A percentile compares a stretch with the other conserved stretches of the same genome.
These are phyloP conservation scores for Pristionchus mayeri DNA, from an alignment of 2,888 invertebrate species.

Conservation along the genomic window DNA sequence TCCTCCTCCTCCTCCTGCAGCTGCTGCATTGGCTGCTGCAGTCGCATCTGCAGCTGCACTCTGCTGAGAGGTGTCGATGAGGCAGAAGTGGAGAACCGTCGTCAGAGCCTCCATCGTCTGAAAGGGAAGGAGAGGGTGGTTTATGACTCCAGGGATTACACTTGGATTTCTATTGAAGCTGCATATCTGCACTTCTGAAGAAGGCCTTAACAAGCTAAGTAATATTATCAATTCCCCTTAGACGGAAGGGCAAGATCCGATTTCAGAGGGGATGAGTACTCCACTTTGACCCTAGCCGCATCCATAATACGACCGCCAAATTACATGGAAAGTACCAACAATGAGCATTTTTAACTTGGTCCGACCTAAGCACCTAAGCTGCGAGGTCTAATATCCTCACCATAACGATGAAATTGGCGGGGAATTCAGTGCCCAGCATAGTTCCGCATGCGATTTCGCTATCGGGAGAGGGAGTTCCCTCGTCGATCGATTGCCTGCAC, in stretches of 20 bases:
- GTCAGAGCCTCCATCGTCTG: constrained; percentile 71
- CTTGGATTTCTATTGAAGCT: no score
- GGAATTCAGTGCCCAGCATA: constrained; percentile 57
- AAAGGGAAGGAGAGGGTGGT: not conserved
- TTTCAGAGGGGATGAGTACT: no score
- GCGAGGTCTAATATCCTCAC: no score
- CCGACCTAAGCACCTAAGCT: no score
- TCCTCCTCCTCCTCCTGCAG: not conserved
- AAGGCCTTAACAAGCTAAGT: no score
- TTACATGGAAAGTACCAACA: no score
- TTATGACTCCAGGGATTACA: not conserved
- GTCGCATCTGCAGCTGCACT: not conserved
- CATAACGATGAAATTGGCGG: constrained; percentile 70
- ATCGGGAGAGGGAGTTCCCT: constrained; percentile 47
- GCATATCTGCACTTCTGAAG: no score
- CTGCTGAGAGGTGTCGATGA: constrained; percentile 61
- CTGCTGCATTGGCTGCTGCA: not conserved
- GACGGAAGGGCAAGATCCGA: constrained; percentile 7
- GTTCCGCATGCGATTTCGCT: constrained; percentile 38
- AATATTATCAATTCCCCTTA: no score
- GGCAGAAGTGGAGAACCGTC: constrained; percentile 74
- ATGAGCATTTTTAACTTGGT: no score
- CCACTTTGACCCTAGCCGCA: no score
- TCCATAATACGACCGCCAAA: no score
- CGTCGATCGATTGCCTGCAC: constrained; percentile 35